Percentiles rank a stretch among this genome's conserved stretches.
Conservation (phyloP, 2,888 invertebrate species). For the Sinopyrophorus schimmeli region DNA sequence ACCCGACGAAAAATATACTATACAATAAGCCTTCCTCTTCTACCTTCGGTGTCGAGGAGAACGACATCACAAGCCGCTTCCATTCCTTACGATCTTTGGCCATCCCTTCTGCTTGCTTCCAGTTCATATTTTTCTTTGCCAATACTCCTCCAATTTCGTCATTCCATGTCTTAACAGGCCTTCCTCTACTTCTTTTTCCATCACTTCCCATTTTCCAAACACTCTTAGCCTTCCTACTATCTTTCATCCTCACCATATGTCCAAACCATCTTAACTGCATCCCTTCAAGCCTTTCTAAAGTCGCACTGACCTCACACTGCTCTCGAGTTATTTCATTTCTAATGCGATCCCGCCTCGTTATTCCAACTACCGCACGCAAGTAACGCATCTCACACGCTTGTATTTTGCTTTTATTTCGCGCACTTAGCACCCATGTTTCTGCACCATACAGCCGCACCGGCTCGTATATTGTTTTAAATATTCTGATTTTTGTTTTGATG, state of each 20-base stretch:
- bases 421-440: slow-evolving; percentile 1
- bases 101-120: not conserved
- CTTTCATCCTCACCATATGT: no score
- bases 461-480: slow-evolving; percentile 1
- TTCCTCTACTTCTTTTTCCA: not conserved
- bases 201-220: no score
- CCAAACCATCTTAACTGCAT: slow-evolving; percentile 1
- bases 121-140: not conserved
- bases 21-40: no score
- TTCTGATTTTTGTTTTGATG: not conserved
- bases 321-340: no score
- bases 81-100: not conserved
- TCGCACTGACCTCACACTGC: no score
- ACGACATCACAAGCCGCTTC: not conserved
- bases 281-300: not conserved
- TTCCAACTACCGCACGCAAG: not conserved
- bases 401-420: not conserved
- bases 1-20: no score
- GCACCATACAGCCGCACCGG: not conserved
- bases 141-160: not conserved
- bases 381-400: slow-evolving; percentile 1
- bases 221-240: not conserved
- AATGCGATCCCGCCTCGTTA: not conserved
- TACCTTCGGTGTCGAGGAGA: slow-evolving; percentile 1
- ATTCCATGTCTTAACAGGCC: not conserved